phyloP scores from a whole-genome alignment of 2,113 vertebrate genomes.

The Nerophis ophidion region DNA sequence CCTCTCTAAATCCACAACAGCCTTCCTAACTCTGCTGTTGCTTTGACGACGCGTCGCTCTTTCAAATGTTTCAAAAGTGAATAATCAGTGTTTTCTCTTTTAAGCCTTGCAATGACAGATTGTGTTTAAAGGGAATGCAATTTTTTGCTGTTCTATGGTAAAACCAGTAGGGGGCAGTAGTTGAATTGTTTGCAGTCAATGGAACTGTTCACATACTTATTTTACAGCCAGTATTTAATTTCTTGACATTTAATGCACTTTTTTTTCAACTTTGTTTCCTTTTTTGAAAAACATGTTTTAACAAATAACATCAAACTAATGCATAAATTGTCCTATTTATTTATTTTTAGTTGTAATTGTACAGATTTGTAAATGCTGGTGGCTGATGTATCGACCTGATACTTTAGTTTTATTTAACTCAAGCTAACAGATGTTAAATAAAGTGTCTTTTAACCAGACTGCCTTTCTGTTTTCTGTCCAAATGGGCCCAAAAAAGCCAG shows the following conservation, averaged over 20 bases:
- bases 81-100: slow-evolving; percentile 27
- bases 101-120: slow-evolving; percentile 13
- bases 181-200: slow-evolving; percentile 24
- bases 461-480: not conserved
- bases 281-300: slow-evolving; percentile 43
- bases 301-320: slow-evolving; percentile 61
- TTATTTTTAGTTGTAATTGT: slow-evolving; percentile 60
- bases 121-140: slow-evolving; percentile 41
- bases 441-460: slow-evolving; percentile 60
- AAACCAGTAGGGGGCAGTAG: slow-evolving; percentile 44
- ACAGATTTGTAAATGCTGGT: slow-evolving; percentile 56
- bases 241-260: slow-evolving; percentile 50
- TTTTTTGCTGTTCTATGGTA: slow-evolving; percentile 15
- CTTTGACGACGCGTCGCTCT: slow-evolving; percentile 19
- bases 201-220: slow-evolving; percentile 35
- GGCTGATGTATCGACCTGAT: slow-evolving; percentile 46
- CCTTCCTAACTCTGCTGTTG: slow-evolving; percentile 13
- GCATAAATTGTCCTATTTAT: slow-evolving; percentile 66
- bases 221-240: slow-evolving; percentile 46
- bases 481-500: not conserved
- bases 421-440: slow-evolving; percentile 60
- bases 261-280: slow-evolving; percentile 30
- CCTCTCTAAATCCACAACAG: slow-evolving; percentile 21
- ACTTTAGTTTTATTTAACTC: slow-evolving; percentile 56
- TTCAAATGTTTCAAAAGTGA: slow-evolving; percentile 31